phyloP scores from a whole-genome alignment of 2,888 invertebrate species.

The Microplitis deprimator region DNA sequence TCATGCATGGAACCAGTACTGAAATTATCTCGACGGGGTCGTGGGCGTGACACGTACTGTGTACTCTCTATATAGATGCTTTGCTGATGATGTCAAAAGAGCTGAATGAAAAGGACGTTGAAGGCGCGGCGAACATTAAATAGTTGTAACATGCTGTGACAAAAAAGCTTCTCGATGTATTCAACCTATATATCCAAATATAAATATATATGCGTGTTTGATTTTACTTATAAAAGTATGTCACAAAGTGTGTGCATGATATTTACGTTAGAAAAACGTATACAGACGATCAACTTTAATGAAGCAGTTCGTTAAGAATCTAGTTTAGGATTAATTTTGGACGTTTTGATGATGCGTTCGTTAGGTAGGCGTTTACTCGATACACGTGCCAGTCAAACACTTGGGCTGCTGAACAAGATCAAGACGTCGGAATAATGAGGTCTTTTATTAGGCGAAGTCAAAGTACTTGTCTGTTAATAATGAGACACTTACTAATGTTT shows the following conservation, averaged over 20 bases:
- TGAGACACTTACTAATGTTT: background rate
- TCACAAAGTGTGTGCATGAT: background rate
- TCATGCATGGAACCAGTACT: constrained; percentile 46
- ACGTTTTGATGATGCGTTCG: background rate
- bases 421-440: background rate
- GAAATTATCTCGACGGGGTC: constrained; percentile 63
- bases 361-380: background rate
- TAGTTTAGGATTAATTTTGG: background rate
- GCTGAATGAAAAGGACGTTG: constrained; percentile 3
- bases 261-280: background rate
- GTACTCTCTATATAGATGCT: constrained; percentile 25
- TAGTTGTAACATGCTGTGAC: background rate
- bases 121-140: constrained; percentile 24
- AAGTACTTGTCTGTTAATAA: background rate
- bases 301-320: background rate
- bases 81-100: constrained; percentile 31
- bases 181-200: background rate
- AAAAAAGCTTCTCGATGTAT: background rate
- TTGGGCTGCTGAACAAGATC: background rate
- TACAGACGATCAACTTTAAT: background rate
- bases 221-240: background rate
- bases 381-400: background rate
- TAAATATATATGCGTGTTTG: background rate
- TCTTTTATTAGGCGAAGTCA: background rate
- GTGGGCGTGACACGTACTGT: constrained; percentile 56